These are phyloP conservation scores for Caracal caracal DNA, from an alignment of 2,113 vertebrate genomes.

Conservation along the genomic window DNA sequence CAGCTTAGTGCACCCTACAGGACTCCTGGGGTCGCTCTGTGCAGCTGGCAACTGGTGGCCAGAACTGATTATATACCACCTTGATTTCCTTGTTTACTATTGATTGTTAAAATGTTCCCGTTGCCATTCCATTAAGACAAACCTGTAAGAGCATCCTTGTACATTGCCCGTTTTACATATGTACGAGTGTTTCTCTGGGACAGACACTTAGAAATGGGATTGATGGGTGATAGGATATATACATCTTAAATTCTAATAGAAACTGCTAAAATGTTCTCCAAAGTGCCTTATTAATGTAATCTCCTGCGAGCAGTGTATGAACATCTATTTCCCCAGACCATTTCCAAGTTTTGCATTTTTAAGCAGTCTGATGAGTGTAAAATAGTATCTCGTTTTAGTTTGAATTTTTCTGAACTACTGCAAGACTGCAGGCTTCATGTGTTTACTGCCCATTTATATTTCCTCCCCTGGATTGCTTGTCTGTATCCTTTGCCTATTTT, in stretches of 20 bases:
- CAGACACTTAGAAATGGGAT: not conserved
- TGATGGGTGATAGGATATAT: not conserved
- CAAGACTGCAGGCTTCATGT: not conserved
- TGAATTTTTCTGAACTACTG: not conserved
- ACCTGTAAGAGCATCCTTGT: not conserved
- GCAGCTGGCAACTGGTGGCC: not conserved
- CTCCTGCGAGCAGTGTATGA: not conserved
- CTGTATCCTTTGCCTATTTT: not conserved
- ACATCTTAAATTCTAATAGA: constrained; percentile 1
- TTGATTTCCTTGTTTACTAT: not conserved
- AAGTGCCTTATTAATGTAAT: not conserved
- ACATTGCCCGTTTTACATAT: not conserved
- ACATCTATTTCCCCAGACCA: not conserved
- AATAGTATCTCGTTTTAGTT: not conserved
- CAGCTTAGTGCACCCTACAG: not conserved
- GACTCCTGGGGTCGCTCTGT: not conserved
- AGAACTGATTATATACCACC: rapidly evolving
- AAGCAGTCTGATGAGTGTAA: constrained; percentile 1
- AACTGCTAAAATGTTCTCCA: not conserved
- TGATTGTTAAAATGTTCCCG: not conserved
- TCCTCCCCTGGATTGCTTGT: not conserved
- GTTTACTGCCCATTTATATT: not conserved
- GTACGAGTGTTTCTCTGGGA: not conserved
- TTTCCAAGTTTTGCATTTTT: constrained; percentile 27
- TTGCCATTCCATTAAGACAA: not conserved